Base-by-base conservation (phyloP, 2,797 vertebrate species). In the Amniataba percoides region DNA sequence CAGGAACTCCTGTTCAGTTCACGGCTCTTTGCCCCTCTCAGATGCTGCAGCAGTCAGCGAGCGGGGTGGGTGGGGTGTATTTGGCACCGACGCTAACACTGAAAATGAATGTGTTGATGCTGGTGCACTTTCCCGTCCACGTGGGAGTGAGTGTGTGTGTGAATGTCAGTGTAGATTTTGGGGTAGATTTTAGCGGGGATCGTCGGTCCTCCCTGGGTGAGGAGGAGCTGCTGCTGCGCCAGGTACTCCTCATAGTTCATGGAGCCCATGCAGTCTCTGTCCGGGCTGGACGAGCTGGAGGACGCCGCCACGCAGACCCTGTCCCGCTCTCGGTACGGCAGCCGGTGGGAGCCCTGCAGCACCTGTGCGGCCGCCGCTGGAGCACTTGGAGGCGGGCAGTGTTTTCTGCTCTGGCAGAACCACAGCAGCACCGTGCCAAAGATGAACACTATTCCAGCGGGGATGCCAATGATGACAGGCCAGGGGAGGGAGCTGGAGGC, bases 381-480 rank as follows among this genome's bases (percentile, higher is more conserved):
- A 13, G 87, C 5, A 8, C 80, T 82, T 70, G 79, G 91, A 86
- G 42, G 95, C 0, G 97, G 95, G 27, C 97, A 99, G 1, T 97
- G 97, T 94, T 97, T 99, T 92, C 97, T 97, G 78, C 96, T 97
- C 91, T 99, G 98, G 89, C 98, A 99, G 74, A 99, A 97, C 98
- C 98, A 99, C 78, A 99, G 89, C 55, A 99, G 95, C 85, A 98
- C 96, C 0, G 97, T 97, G 46, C 98, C 98, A 0, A 99, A 96
- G 93, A 99, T 98, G 94, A 99, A 98, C 58, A 99, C 96, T 0
- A 98, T 96, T 16, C 97, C 98, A 0, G 98, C 98, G 0, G 98
- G 98, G 90, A 99, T 98, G 63, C 98, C 98, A 0, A 99, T 99
- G 92, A 99, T 98, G 76, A 99, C 98, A 0, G 98, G 98, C 98